Percentiles rank a stretch among this genome's conserved stretches.
These are phyloP conservation scores for Brachyalestes nurse DNA, from an alignment of 2,797 vertebrate species.

Conservation along the genomic window DNA sequence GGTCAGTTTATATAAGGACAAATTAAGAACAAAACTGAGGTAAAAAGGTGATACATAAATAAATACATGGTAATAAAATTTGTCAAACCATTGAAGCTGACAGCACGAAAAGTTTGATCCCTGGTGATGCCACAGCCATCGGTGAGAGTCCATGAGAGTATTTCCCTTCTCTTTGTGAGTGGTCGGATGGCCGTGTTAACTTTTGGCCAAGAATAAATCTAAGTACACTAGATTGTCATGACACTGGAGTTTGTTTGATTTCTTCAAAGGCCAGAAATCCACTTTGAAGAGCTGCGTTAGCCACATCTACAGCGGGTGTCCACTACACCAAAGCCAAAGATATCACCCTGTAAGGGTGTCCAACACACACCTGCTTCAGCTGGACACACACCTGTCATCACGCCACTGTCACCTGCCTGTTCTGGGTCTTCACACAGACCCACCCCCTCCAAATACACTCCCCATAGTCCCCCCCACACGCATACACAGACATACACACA, in stretches of 20 bases:
- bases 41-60: no score
- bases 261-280: conserved; percentile 39
- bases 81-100: no score
- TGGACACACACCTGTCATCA: conserved; percentile 65
- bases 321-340: conserved; percentile 51
- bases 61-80: no score
- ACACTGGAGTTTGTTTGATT: conserved; percentile 7
- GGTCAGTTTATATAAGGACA: no score
- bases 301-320: conserved; percentile 41
- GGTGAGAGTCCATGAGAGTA: no score
- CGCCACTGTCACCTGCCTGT: conserved; percentile 55
- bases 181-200: no score
- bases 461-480: neutral
- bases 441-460: neutral
- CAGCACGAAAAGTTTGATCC: no score
- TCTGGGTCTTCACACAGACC: conserved; percentile 10
- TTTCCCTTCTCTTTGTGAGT: no score
- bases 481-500: no score
- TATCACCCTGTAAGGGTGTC: conserved; percentile 48
- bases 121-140: no score
- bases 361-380: conserved; percentile 61
- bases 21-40: no score
- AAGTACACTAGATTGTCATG: neutral
- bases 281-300: conserved; percentile 47
- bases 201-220: neutral